A percentile compares a stretch with the other conserved stretches of the same genome.
Evolutionary conservation across 2,888 invertebrate species (phyloP).

Genomic region (Philhelius pedissequus): DNA sequence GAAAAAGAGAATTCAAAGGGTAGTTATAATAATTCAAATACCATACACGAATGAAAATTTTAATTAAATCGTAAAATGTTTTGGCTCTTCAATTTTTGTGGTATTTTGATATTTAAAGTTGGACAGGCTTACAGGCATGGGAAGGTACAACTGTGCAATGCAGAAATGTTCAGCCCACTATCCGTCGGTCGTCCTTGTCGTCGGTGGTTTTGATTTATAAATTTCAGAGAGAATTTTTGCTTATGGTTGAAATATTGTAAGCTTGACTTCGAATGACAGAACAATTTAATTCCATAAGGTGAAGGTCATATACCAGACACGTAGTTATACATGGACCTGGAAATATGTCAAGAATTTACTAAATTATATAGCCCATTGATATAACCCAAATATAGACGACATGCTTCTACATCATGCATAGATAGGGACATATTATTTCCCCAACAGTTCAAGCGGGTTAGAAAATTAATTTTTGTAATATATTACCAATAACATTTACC

Average conservation of each 20-base stretch:
- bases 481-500: too few species aligned
- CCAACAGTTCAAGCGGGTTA: too few species aligned
- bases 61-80: conserved; percentile 33
- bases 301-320: background rate
- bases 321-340: background rate
- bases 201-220: background rate
- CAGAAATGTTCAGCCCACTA: background rate
- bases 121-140: too few species aligned
- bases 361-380: too few species aligned
- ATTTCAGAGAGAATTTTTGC: background rate
- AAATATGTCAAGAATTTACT: background rate
- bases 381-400: too few species aligned
- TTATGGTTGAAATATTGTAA: background rate
- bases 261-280: background rate
- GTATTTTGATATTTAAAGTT: conserved; percentile 1
- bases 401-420: too few species aligned
- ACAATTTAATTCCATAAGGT: background rate
- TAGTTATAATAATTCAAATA: conserved; percentile 7
- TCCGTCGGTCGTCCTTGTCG: too few species aligned
- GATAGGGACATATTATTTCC: too few species aligned
- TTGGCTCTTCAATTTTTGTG: background rate
- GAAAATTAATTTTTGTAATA: too few species aligned
- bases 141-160: background rate
- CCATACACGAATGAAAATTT: conserved; percentile 4
- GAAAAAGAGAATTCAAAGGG: conserved; percentile 27